phyloP scores from a whole-genome alignment of 2,797 vertebrate species.

The Podarcis siculus region DNA sequence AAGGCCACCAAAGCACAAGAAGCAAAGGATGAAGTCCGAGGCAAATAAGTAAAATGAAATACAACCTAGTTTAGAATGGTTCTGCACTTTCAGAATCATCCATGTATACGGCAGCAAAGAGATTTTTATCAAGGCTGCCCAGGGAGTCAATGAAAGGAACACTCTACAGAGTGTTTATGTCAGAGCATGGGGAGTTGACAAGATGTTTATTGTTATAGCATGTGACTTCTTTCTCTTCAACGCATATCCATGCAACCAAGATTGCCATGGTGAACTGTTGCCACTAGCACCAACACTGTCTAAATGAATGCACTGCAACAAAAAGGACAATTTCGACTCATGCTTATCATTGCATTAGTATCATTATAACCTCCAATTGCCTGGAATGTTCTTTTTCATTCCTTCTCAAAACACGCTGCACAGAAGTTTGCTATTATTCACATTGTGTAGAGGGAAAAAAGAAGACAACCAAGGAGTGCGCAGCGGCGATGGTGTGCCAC shows the following conservation, averaged over 20 bases:
- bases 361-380: not conserved
- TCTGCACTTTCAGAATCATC: not conserved
- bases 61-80: not conserved
- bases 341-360: not conserved
- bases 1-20: not conserved
- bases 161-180: conserved; percentile 24
- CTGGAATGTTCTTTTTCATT: not conserved
- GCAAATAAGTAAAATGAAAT: not conserved
- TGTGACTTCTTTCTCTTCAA: conserved; percentile 39
- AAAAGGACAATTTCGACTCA: fast-evolving
- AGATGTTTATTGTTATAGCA: conserved; percentile 50
- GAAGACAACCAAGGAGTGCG: not conserved
- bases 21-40: not conserved
- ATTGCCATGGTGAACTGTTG: not conserved
- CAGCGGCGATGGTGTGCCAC: conserved; percentile 5
- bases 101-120: not conserved
- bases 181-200: conserved; percentile 41
- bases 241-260: conserved; percentile 30
- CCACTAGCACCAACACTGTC: not conserved
- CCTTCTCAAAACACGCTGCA: not conserved
- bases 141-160: conserved; percentile 51
- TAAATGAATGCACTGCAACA: not conserved
- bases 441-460: not conserved
- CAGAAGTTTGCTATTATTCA: not conserved
- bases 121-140: conserved; percentile 28